phyloP scores from a whole-genome alignment of 2,888 invertebrate genomes.

The Lutraria lutraria region DNA sequence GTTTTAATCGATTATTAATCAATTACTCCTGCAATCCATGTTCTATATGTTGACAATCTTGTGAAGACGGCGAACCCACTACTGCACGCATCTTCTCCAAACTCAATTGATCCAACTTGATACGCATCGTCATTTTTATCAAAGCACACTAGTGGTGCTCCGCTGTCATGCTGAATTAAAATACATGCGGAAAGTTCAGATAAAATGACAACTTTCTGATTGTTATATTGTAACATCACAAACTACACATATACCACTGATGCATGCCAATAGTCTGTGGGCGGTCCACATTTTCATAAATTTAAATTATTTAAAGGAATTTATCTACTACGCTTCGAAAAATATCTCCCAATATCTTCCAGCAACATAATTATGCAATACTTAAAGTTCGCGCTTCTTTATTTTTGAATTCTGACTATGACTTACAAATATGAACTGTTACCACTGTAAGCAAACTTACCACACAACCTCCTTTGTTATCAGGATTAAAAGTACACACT shows the following conservation, averaged over 20 bases:
- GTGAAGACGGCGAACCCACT: neutral
- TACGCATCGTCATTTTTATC: neutral
- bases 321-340: no score
- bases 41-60: neutral
- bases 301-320: no score
- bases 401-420: no score
- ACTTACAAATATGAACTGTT: no score
- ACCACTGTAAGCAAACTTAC: neutral
- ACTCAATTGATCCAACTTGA: neutral
- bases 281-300: no score
- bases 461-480: neutral
- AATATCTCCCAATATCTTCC: no score
- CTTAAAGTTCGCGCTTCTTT: no score
- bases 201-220: no score
- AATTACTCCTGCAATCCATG: neutral
- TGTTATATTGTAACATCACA: no score
- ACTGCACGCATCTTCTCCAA: neutral
- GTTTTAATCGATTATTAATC: neutral
- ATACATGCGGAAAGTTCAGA: neutral
- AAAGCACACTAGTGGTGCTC: neutral
- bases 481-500: neutral
- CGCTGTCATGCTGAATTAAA: neutral
- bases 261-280: no score
- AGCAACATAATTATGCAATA: no score
- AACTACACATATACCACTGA: no score